phyloP scores from a whole-genome alignment of 2,888 invertebrate genomes.

The Orthonevra nobilis region DNA sequence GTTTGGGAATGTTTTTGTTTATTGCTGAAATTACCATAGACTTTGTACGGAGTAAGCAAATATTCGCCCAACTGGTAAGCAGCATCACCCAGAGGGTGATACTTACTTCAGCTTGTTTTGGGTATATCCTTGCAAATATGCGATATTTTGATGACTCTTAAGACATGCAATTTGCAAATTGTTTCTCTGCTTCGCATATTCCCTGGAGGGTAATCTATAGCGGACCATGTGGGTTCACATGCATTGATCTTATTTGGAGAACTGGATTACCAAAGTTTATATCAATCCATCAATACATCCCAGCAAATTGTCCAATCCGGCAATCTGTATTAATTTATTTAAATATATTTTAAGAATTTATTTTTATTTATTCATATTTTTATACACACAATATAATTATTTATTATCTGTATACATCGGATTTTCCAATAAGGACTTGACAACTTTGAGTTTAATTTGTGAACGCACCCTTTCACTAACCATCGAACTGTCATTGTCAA shows the following conservation, averaged over 20 bases:
- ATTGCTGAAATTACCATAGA: too few relatives aligned
- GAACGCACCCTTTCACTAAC: too few relatives aligned
- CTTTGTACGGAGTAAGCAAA: background rate
- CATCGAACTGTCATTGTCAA: too few relatives aligned
- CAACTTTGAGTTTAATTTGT: too few relatives aligned
- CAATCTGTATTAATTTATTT: slow-evolving; percentile 38
- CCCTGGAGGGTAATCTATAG: slow-evolving; percentile 73
- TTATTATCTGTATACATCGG: too few relatives aligned
- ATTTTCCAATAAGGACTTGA: too few relatives aligned
- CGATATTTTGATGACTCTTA: slow-evolving; percentile 72
- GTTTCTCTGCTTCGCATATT: slow-evolving; percentile 73
- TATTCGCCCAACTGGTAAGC: background rate
- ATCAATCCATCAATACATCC: slow-evolving; percentile 47
- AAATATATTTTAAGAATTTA: too few relatives aligned
- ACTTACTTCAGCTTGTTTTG: slow-evolving; percentile 54
- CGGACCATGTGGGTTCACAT: slow-evolving; percentile 72
- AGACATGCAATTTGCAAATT: slow-evolving; percentile 74
- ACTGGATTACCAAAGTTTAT: slow-evolving; percentile 72
- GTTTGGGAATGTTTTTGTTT: too few relatives aligned
- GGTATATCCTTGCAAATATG: slow-evolving; percentile 47
- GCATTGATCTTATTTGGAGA: slow-evolving; percentile 74
- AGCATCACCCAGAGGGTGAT: slow-evolving; percentile 38
- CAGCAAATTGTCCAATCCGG: slow-evolving; percentile 49
- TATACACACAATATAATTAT: too few relatives aligned
- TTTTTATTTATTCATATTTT: too few relatives aligned